Evolutionary conservation across 2,797 vertebrate species (phyloP).

Genomic region (Sebastes elongatus): DNA sequence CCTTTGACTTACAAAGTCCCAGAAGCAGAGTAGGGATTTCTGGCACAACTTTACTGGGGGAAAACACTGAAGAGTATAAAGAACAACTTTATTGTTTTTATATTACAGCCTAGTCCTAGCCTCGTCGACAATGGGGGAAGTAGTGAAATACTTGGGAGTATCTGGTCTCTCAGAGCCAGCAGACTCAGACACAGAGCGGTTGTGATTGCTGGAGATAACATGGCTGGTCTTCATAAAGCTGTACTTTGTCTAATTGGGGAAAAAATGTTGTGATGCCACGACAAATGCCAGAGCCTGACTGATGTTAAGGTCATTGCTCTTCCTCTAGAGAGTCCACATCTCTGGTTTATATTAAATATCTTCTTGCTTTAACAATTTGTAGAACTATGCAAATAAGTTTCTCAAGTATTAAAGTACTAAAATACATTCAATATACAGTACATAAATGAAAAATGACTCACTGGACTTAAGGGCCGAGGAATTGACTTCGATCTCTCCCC

Average conservation of each 20-base stretch:
- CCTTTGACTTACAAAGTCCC: neutral
- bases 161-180: neutral
- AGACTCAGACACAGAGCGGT: constrained; percentile 14
- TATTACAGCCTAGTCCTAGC: too few species aligned
- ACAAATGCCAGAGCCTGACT: neutral
- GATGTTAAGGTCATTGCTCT: neutral
- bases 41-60: neutral
- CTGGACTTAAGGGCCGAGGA: constrained; percentile 92
- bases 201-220: constrained; percentile 30
- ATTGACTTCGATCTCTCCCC: constrained; percentile 95
- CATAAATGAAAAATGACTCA: constrained; percentile 73
- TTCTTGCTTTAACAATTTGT: neutral
- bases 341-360: too few species aligned
- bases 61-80: neutral
- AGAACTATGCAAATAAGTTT: neutral
- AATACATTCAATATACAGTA: neutral
- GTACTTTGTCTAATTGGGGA: neutral
- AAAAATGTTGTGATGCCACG: neutral
- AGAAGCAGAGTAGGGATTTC: neutral
- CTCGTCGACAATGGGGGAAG: neutral
- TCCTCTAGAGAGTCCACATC: neutral
- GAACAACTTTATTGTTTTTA: neutral
- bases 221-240: constrained; percentile 33
- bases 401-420: neutral
- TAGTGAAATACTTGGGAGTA: neutral